Percentiles rank a stretch among this genome's conserved stretches.
Conservation (phyloP, 37 sponge, comb jelly and placozoan species). For the Theonella swinhoei region DNA sequence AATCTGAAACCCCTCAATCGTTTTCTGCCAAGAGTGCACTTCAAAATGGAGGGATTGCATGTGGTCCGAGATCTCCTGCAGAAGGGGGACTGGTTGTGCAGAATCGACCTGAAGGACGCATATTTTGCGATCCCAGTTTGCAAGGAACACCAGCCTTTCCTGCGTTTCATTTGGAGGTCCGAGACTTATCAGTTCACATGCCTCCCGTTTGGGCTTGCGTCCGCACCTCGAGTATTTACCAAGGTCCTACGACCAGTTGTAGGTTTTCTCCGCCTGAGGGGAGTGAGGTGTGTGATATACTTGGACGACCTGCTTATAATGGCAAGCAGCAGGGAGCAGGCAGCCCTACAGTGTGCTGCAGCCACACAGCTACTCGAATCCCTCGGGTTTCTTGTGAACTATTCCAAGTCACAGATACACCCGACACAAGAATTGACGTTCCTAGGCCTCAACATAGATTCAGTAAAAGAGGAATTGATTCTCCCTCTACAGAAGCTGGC, state of each 20-base stretch:
- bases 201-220: conserved; percentile 18
- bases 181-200: conserved; percentile 3
- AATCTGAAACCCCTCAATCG: not conserved
- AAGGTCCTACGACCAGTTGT: conserved; percentile 24
- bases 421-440: conserved; percentile 30
- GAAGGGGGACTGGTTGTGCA: conserved; percentile 14
- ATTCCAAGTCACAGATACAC: not conserved
- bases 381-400: conserved; percentile 43
- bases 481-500: conserved; percentile 8
- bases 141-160: not conserved
- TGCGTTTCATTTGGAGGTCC: conserved; percentile 11
- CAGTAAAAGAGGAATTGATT: not conserved
- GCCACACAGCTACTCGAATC: conserved; percentile 5
- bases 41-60: conserved; percentile 38
- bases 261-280: not conserved
- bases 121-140: conserved; percentile 27
- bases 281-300: conserved; percentile 18
- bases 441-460: conserved; percentile 28
- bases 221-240: conserved; percentile 33
- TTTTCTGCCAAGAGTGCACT: not conserved
- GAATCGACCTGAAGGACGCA: conserved; percentile 25
- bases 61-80: conserved; percentile 19
- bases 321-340: conserved; percentile 2
- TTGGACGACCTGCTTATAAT: conserved; percentile 46
- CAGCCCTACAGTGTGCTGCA: not conserved